Base-by-base conservation (phyloP, 2,113 vertebrate species). In the Oreotrochilus melanogaster region DNA sequence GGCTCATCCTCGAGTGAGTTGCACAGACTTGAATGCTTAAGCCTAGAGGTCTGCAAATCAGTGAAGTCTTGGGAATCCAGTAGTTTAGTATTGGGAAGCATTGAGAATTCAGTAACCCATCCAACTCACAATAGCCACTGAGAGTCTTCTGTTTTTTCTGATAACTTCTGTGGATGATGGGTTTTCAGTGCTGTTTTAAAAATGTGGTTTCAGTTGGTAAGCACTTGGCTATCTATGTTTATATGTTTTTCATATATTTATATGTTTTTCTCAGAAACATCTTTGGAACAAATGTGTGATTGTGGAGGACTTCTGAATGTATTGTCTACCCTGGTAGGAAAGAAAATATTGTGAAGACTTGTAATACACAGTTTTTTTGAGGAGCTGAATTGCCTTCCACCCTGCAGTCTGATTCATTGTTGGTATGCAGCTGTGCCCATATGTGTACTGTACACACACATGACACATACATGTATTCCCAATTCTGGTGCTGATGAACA, bases 1-100 rank as follows among this genome's bases (percentile, higher is more conserved):
- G 72, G 17, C 4, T 10, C 3, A 0, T 48, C n/a, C 65, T 14
- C 0, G 0, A 28, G 35, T 21, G 7, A n/a, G 37, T 4, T 1
- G 0, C 67, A 24, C 31, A 35, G 48, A 18, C 30, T 11, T 56
- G n/a, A 33, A 15, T 31, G 7, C 67, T 73, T 35, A 51, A 56
- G 51, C 22, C 58, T 70, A 37, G 31, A 50, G 31, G 14, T 81
- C 47, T 88, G 62, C 47, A 78, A 75, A 82, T 61, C 18, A 8
- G 15, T 37, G 53, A 47, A 43, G 24, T 54, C 58, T 47, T 1
- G 0, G 66, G 50, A 57, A 62, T 39, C 12, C 39, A 39, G 39
- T 39, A 39, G 39, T 39, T 39, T 39, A 39, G 39, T 39, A 39
- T 39, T 39, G 39, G 39, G 39, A 57, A 17, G 43, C 73, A 67